Base-by-base conservation (phyloP, 2,888 invertebrate genomes). In the Disparrhopalites patrizii region DNA sequence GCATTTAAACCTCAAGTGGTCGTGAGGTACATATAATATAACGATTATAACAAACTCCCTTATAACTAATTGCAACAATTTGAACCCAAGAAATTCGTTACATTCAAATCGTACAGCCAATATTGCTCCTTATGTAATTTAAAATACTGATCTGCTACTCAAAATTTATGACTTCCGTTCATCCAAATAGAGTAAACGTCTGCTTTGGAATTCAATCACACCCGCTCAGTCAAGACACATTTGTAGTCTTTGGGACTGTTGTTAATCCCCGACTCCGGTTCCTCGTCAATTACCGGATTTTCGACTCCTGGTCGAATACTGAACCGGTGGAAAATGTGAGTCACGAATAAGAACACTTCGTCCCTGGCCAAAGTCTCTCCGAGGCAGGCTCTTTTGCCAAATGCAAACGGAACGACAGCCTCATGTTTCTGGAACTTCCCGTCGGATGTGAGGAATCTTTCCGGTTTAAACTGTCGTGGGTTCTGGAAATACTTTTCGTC, bases 351-450 rank as follows among this genome's bases (percentile, higher is more conserved):
- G n/a, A 43, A 43, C 5, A 43, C 5, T 15, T 43, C 43, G n/a
- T 43, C 43, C n/a, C 43, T 43, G 20, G 43, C 43, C 43, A 43
- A 43, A 43, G 43, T 43, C n/a, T 43, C 43, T 43, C 43, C 43
- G 5, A 43, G 20, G 20, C 43, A 43, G 20, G 20, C 43, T 5
- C 43, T 15, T 30, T 63, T 56, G 66, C 72, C 70, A 55, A 62
- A 33, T 1, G 71, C 72, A 55, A 73, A 73, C 10, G 70, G 66
- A n/a, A 71, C 43, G 1, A 73, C 47, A 65, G 70, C 68, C 13
- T 72, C 63, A 5, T 65, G 38, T 43, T 73, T 73, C 8, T 69
- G 40, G 10, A 73, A 63, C n/a, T 67, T 67, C 23, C 66, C 68
- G 1, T 61, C 64, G 3, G 31, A n/a, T 31, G 57, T 62, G 8